These are phyloP conservation scores for Zoroaster sp. DNA, from an alignment of 53 echinoderm and acorn worm species.

Conservation along the genomic window DNA sequence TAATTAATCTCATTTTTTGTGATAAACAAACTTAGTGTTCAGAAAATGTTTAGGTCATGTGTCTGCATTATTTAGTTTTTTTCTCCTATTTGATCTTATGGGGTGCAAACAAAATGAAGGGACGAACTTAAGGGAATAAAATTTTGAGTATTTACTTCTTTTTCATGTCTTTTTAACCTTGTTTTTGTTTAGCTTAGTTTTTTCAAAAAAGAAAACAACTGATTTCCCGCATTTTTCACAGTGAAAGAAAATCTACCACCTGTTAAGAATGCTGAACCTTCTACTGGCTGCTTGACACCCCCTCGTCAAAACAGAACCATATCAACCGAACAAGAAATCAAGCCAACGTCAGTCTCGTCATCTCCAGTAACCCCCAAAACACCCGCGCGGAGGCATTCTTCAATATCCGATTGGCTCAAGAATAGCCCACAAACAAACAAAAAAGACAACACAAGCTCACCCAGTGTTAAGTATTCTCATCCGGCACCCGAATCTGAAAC, in stretches of 20 bases:
- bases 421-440: neutral
- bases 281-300: neutral
- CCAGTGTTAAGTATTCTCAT: neutral
- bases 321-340: neutral
- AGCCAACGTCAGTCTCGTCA: neutral
- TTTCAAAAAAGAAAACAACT: neutral
- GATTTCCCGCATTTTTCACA: neutral
- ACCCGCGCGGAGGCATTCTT: neutral
- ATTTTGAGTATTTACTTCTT: too few relatives aligned
- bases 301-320: neutral
- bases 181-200: neutral
- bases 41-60: too few relatives aligned
- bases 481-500: neutral
- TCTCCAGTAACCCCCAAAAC: conserved; percentile 32
- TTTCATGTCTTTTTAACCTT: neutral
- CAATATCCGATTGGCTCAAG: conserved; percentile 46
- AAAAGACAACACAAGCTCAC: neutral
- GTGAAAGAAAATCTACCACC: conserved; percentile 43
- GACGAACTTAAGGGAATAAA: too few relatives aligned
- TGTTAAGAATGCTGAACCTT: neutral
- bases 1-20: too few relatives aligned
- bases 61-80: too few relatives aligned
- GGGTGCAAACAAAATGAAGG: too few relatives aligned
- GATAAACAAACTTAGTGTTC: too few relatives aligned
- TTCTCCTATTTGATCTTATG: too few relatives aligned